Conservation (phyloP, 2,113 vertebrate species). For the Ceratotherium simum region DNA sequence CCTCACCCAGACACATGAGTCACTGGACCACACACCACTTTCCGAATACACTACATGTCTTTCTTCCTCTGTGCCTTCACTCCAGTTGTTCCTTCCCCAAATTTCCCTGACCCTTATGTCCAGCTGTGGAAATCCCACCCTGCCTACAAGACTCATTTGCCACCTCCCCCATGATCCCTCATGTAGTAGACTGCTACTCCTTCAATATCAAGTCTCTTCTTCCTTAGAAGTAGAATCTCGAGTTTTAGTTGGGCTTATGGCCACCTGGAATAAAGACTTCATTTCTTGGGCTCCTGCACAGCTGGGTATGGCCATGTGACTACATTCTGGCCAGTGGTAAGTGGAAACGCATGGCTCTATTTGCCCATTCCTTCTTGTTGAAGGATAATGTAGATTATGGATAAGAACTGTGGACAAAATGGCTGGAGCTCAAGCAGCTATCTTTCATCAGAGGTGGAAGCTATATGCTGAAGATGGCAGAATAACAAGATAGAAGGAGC, state of each 20-base stretch:
- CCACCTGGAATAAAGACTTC: background rate
- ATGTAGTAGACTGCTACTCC: background rate
- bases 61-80: background rate
- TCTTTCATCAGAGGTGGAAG: background rate
- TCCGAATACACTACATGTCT: background rate
- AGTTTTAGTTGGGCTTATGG: background rate
- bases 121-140: background rate
- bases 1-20: background rate
- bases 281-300: background rate
- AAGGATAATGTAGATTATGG: background rate
- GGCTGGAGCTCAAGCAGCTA: background rate
- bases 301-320: background rate
- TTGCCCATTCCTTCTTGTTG: background rate
- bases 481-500: background rate
- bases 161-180: background rate
- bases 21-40: background rate
- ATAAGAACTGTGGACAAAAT: background rate
- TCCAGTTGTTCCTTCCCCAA: background rate
- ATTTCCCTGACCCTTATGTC: background rate
- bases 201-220: background rate
- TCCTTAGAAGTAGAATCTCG: background rate
- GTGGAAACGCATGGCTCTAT: background rate
- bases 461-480: background rate
- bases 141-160: background rate
- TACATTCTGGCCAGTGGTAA: background rate